Percentiles rank a stretch among this genome's conserved stretches.
Evolutionary conservation across 1,140 invertebrate species (phyloP).

Genomic region (Drosophila lacteicornis): DNA sequence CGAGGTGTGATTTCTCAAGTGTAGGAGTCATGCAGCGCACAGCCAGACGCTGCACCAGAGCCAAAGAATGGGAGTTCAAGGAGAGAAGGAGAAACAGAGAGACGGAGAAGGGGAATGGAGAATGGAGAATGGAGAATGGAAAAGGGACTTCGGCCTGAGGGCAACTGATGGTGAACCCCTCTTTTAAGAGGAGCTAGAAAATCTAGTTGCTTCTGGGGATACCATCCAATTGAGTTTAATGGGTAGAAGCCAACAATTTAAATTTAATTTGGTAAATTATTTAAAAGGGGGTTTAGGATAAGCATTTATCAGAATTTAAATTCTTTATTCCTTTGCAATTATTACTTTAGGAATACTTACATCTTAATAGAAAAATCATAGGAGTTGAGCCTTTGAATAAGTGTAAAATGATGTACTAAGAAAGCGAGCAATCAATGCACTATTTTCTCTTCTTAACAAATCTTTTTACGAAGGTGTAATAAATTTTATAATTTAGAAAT

Average conservation of each 20-base stretch:
- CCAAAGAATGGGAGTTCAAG: conserved; percentile 13
- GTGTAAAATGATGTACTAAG: too few species aligned
- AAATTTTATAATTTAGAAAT: not conserved
- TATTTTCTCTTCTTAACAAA: too few species aligned
- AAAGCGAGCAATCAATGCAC: too few species aligned
- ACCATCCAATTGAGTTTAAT: conserved; percentile 45
- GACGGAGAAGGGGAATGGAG: not conserved
- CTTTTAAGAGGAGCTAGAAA: conserved; percentile 35
- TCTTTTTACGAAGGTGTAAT: too few species aligned
- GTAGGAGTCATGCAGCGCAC: conserved; percentile 75
- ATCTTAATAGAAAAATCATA: too few species aligned
- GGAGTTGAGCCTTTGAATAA: too few species aligned
- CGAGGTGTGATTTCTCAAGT: conserved; percentile 80
- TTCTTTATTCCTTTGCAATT: not conserved
- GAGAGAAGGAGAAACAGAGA: not conserved
- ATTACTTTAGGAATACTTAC: too few species aligned
- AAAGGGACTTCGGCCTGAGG: conserved; percentile 22
- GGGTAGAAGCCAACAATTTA: conserved; percentile 16
- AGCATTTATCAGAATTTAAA: not conserved
- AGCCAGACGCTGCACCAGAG: conserved; percentile 57
- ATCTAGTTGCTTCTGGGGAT: conserved; percentile 34
- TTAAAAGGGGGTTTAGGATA: not conserved
- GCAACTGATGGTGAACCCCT: conserved; percentile 22
- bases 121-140: not conserved
- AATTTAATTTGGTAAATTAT: conserved; percentile 21